Percentiles rank a stretch among this genome's conserved stretches.
phyloP scores from a whole-genome alignment of 2,888 invertebrate species.

The Phyllotreta striolata region DNA sequence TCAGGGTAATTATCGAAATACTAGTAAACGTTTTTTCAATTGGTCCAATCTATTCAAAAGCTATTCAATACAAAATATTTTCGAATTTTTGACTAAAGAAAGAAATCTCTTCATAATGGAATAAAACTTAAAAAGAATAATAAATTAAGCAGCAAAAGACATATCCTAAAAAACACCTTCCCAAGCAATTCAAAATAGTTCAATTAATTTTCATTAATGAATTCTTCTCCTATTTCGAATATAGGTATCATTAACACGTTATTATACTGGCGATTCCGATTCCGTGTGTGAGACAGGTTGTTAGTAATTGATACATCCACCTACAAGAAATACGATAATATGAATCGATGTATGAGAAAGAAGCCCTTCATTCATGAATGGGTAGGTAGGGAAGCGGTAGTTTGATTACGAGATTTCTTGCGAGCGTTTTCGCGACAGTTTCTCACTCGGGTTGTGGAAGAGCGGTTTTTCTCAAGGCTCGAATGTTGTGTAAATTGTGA shows the following conservation, averaged over 20 bases:
- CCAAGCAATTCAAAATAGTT: too few relatives aligned
- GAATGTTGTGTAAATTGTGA: constrained; percentile 7
- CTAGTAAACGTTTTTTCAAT: too few relatives aligned
- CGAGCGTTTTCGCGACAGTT: constrained; percentile 41
- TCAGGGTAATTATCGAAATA: background rate
- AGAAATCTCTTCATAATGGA: too few relatives aligned
- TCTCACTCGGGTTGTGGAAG: constrained; percentile 41
- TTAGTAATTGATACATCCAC: constrained; percentile 45
- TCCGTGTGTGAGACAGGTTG: constrained; percentile 33
- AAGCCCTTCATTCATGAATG: constrained; percentile 54
- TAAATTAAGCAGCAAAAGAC: too few relatives aligned
- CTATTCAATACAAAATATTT: too few relatives aligned
- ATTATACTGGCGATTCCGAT: constrained; percentile 15
- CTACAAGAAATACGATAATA: constrained; percentile 38
- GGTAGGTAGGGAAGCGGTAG: constrained; percentile 44
- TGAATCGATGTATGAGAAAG: constrained; percentile 47
- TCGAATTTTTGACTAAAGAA: too few relatives aligned
- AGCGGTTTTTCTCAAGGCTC: constrained; percentile 13
- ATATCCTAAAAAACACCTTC: too few relatives aligned
- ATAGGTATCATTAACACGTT: constrained; percentile 5
- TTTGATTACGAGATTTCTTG: constrained; percentile 43
- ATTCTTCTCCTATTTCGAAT: too few relatives aligned
- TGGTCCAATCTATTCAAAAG: too few relatives aligned
- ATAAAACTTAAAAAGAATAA: too few relatives aligned
- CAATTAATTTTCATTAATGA: too few relatives aligned